phyloP scores from a whole-genome alignment of 2,113 vertebrate species.

The Crocuta crocuta region DNA sequence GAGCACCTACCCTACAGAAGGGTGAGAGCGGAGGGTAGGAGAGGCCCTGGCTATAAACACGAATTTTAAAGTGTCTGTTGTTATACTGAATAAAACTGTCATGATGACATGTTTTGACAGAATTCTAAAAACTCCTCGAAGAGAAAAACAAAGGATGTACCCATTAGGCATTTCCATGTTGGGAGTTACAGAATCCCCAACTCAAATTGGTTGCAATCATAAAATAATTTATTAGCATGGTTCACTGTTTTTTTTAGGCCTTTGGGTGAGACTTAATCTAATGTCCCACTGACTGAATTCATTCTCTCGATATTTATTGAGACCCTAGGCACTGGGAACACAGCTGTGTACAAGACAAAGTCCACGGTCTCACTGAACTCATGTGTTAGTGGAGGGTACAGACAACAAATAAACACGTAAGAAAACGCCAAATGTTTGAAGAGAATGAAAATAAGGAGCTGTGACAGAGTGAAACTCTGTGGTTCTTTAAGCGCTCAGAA shows the following conservation, averaged over 20 bases:
- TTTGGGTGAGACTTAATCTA: background rate
- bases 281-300: background rate
- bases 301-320: background rate
- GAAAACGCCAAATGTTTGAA: background rate
- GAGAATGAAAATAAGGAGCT: background rate
- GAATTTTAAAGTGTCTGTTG: background rate
- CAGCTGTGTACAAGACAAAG: background rate
- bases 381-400: background rate
- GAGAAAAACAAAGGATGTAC: background rate
- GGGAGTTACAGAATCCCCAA: background rate
- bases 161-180: background rate
- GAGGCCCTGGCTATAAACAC: background rate
- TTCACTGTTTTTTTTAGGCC: background rate
- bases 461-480: conserved; percentile 74
- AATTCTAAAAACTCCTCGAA: background rate
- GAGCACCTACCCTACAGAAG: background rate
- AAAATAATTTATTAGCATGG: background rate
- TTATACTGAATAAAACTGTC: background rate
- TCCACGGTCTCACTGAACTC: background rate
- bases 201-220: background rate
- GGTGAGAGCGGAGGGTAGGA: background rate
- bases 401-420: background rate
- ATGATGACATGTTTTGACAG: background rate
- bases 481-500: conserved; percentile 83
- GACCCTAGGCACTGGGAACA: background rate